Base-by-base conservation (phyloP, 2,113 vertebrate species). In the Pteruthius melanotis region DNA sequence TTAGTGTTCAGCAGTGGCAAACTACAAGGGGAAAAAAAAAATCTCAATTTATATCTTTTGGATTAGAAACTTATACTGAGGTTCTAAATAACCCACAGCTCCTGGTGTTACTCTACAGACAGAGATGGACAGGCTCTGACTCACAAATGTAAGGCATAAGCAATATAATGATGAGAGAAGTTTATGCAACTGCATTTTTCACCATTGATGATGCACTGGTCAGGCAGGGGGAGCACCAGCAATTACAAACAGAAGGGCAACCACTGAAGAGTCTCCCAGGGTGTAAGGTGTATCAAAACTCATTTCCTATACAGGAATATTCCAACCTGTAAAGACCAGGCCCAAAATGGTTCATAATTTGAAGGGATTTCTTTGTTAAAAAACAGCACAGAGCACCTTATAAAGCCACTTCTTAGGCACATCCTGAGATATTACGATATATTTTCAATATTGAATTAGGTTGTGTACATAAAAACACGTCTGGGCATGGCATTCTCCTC, bases 1-100 rank as follows among this genome's bases (percentile, higher is more conserved):
- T 69, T 33, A 40, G 6, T 11, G 31, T 10, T 65, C 40, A 68
- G 15, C 20, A 57, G 24, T 3, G 7, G 37, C 18, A 81, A 93
- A 57, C 2, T 7, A n/a, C 10, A 47, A 31, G 1, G 4, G 8
- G 6, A 1, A 1, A 11, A 11, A 56, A n/a, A 35, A 53, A 47
- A 5, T 7, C 26, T 80, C 5, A 76, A 7, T 39, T 56, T 44
- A 1, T 17, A 27, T 47, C 14, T 61, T 72, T 70, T 50, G 26
- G 20, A 39, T 37, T 26, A 76, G 27, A 83, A 80, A 49, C 6
- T 71, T 24, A 3, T 1, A 47, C 6, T 31, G 27, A 56, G 31
- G 24, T 45, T 86, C 20, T 69, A 85, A 83, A 66, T 15, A 52
- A 56, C 10, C 37, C 49, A 44, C 3, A 64, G 24, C 7, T 76